These are phyloP conservation scores for Heliconius aoede DNA, from an alignment of 2,888 invertebrate genomes.

Conservation along the genomic window DNA sequence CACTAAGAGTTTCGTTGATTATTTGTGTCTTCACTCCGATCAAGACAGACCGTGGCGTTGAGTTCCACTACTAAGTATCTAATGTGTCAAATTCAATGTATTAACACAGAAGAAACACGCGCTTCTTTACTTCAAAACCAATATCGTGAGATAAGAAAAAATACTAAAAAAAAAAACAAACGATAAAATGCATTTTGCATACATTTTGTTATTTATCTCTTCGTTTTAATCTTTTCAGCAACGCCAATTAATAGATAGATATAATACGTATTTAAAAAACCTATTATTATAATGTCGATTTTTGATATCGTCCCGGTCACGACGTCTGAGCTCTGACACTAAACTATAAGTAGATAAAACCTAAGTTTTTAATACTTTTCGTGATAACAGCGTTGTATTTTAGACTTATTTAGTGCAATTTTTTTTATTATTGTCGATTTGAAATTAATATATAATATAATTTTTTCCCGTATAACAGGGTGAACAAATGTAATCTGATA, in stretches of 20 bases:
- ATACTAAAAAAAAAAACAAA: neutral
- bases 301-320: constrained; percentile 55
- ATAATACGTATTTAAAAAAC: constrained; percentile 34
- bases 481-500: neutral
- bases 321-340: constrained; percentile 56
- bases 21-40: too few relatives aligned
- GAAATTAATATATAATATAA: neutral
- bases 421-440: neutral
- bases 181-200: constrained; percentile 18
- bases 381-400: constrained; percentile 48
- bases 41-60: neutral
- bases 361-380: constrained; percentile 66
- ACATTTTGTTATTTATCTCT: neutral
- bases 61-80: neutral
- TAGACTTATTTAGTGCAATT: constrained; percentile 13
- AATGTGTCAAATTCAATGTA: neutral
- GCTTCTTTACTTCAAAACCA: too few relatives aligned
- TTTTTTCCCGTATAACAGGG: neutral
- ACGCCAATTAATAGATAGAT: constrained; percentile 41
- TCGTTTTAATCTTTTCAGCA: constrained; percentile 2
- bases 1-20: too few relatives aligned
- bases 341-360: constrained; percentile 59
- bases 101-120: too few relatives aligned
- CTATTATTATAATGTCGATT: constrained; percentile 47
- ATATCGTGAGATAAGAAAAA: neutral